Percentiles rank a stretch among this genome's conserved stretches.
phyloP scores from a whole-genome alignment of 2,888 invertebrate species.

The Dastarcus helophoroides region DNA sequence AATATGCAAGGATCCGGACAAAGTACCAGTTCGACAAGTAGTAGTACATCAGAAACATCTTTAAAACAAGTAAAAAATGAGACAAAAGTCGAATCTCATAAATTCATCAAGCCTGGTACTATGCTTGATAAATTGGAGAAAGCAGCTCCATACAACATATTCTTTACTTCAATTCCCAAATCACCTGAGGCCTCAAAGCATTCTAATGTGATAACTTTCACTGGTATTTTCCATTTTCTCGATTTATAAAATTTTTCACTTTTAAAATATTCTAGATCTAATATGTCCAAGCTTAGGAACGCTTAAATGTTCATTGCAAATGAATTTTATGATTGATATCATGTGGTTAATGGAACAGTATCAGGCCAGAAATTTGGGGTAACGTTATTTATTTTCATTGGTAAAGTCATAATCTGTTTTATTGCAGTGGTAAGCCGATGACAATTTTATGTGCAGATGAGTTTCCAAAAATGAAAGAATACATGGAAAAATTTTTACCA shows the following conservation, averaged over 20 bases:
- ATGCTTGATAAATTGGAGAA: constrained; percentile 56
- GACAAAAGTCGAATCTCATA: neutral
- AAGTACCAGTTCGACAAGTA: too few species aligned
- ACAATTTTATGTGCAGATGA: constrained; percentile 70
- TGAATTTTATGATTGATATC: constrained; percentile 88
- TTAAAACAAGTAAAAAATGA: too few species aligned
- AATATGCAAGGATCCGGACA: constrained; percentile 11
- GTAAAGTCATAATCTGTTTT: constrained; percentile 8
- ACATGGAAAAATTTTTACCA: constrained; percentile 43
- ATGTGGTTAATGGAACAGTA: constrained; percentile 85
- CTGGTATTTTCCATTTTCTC: constrained; percentile 42
- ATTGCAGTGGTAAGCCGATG: constrained; percentile 52
- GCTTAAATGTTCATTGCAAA: constrained; percentile 65
- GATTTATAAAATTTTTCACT: constrained; percentile 3
- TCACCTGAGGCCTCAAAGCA: constrained; percentile 52
- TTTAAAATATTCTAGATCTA: constrained; percentile 46
- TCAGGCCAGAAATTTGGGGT: constrained; percentile 61
- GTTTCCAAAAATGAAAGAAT: constrained; percentile 35
- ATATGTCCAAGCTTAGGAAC: constrained; percentile 66
- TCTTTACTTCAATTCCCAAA: constrained; percentile 61
- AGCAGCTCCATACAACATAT: constrained; percentile 62
- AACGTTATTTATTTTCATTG: constrained; percentile 22
- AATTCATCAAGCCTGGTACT: neutral
- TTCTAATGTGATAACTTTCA: constrained; percentile 55
- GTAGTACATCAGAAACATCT: too few species aligned